Evolutionary conservation across 2,113 vertebrate species (phyloP).

Genomic region (Crotalus helleri): DNA sequence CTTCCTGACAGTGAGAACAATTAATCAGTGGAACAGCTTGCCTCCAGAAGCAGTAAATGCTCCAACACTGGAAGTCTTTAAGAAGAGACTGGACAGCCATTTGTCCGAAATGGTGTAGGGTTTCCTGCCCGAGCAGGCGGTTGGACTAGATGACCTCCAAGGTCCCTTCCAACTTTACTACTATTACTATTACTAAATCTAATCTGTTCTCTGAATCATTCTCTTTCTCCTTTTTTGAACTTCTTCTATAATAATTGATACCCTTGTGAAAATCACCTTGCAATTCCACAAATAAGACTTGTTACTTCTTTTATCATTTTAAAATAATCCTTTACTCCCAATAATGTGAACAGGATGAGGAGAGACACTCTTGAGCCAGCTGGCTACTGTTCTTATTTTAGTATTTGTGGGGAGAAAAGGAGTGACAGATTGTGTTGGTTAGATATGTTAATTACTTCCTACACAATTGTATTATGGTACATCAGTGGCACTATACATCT

Average conservation of each 20-base stretch:
- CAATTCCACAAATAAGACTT: conserved; percentile 17
- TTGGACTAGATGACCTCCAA: no score
- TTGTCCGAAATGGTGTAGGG: no score
- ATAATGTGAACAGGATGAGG: background rate
- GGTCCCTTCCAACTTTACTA: no score
- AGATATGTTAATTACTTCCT: conserved; percentile 17
- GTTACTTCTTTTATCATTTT: background rate
- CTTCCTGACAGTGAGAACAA: no score
- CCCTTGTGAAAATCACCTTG: background rate
- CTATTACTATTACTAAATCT: background rate
- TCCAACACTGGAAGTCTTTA: no score
- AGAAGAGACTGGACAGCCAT: no score
- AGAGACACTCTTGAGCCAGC: background rate
- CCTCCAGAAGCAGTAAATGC: no score
- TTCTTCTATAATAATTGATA: background rate
- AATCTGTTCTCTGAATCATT: background rate
- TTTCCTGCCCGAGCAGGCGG: no score
- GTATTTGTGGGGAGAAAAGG: background rate
- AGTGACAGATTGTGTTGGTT: background rate
- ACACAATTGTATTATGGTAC: background rate
- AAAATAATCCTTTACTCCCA: background rate
- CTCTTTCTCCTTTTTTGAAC: background rate
- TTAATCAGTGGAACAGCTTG: no score
- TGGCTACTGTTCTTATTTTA: background rate
- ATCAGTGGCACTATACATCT: background rate